Evolutionary conservation across 2,113 vertebrate species (phyloP), one percentile per base, ranked within the genome.

Genomic region (Cyanoramphus novaezelandiae): DNA sequence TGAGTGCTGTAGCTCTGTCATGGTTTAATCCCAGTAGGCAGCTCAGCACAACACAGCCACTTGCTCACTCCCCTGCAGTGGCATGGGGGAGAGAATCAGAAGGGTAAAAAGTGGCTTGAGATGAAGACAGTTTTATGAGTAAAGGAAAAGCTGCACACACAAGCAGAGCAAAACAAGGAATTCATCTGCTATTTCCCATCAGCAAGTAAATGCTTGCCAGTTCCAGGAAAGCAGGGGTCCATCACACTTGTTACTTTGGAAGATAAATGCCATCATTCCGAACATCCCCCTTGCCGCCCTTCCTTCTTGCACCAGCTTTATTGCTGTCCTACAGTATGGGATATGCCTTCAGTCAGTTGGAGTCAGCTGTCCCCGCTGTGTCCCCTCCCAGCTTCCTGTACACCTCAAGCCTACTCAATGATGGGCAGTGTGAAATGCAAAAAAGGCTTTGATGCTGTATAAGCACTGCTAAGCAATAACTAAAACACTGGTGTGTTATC

Each of bases 41-140:
- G 31, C 39, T 77, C 33, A 46, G 44, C 23, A 33, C 33, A 18
- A 27, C 11, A 2, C 44, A 80, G 20, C 20, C 8, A 2, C 29
- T 82, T 0, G 0, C 14, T 76, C 20, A 29, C n/a, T 76, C 15
- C 20, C 9, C 28, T 3, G 2, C 19, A 25, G 21, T 28, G 31
- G 33, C 21, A 53, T 17, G 21, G 24, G 25, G 6, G 28, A 43
- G 8, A 46, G 9, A 88, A 59, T 1, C 5, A 1, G 24, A 74
- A 77, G 31, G 33, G 23, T 41, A 49, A 41, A 64, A 53, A 74
- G 39, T 37, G 35, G 14, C 4, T 69, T 78, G 35, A 46, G 39
- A 17, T 64, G 35, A 72, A 35, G 11, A 18, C 7, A 37, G 14
- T 65, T 72, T 50, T 49, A 44, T 27, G 59, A 7, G n/a, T 53